Conservation (phyloP, 2,797 vertebrate genomes). For the Tapera naevia region DNA sequence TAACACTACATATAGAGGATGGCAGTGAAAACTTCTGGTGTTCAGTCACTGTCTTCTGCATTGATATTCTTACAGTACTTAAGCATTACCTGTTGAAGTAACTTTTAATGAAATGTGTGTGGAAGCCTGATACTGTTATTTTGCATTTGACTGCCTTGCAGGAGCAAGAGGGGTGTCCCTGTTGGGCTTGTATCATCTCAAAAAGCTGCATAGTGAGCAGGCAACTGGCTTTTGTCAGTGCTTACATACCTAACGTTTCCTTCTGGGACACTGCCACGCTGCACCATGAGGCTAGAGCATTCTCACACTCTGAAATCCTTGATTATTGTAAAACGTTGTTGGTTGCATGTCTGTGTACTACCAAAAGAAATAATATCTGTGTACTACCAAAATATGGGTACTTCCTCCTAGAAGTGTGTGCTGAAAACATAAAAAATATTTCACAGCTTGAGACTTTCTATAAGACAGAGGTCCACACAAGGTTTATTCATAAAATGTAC, state of each 20-base stretch:
- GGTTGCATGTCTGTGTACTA: background rate
- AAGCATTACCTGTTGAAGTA: background rate
- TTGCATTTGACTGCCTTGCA: background rate
- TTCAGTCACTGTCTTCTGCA: background rate
- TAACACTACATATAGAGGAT: background rate
- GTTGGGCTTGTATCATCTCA: background rate
- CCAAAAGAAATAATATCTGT: background rate
- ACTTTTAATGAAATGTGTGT: background rate
- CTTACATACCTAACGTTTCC: background rate
- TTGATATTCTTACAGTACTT: background rate
- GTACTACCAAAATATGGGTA: background rate
- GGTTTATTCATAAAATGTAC: background rate
- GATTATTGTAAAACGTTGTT: background rate
- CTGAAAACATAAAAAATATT: background rate
- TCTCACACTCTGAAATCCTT: background rate
- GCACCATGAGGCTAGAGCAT: background rate
- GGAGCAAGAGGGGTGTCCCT: background rate
- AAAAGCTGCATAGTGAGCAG: background rate
- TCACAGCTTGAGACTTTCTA: background rate
- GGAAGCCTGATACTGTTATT: background rate
- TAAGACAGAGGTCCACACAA: background rate
- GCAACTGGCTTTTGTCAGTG: background rate
- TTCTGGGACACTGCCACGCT: background rate
- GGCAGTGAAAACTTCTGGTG: background rate
- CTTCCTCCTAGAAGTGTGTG: background rate